Evolutionary conservation across 2,888 invertebrate species (phyloP).

Genomic region (Himalopsyche japonica): DNA sequence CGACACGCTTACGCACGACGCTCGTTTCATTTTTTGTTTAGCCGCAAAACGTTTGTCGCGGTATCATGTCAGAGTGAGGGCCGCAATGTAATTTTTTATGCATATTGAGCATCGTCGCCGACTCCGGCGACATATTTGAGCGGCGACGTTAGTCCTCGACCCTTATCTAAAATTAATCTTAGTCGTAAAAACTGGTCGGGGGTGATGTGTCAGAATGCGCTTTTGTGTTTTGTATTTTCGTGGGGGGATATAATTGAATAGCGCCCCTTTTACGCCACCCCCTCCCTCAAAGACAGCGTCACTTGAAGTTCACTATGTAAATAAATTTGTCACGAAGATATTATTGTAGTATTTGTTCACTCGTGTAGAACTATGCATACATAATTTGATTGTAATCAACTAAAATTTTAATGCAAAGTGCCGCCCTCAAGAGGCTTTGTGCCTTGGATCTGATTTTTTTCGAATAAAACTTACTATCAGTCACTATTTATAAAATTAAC

Average conservation of each 20-base stretch:
- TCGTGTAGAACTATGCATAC: slow-evolving; percentile 10
- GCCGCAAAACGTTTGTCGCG: slow-evolving; percentile 1
- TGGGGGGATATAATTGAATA: slow-evolving; percentile 32
- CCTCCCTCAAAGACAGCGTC: not conserved
- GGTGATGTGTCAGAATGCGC: slow-evolving; percentile 20
- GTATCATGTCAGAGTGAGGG: slow-evolving; percentile 3
- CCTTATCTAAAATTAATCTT: slow-evolving; percentile 41
- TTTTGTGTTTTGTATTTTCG: slow-evolving; percentile 23
- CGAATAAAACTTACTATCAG: too few species aligned
- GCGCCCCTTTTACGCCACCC: not conserved
- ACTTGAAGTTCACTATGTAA: slow-evolving; percentile 23
- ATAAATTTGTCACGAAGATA: slow-evolving; percentile 37
- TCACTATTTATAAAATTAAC: too few species aligned
- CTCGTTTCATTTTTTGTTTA: slow-evolving; percentile 4
- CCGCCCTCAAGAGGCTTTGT: not conserved
- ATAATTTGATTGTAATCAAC: slow-evolving; percentile 20
- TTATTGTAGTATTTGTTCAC: slow-evolving; percentile 4
- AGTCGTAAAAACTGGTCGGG: slow-evolving; percentile 36
- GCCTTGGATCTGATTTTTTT: not conserved
- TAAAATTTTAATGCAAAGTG: not conserved
- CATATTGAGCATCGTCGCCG: slow-evolving; percentile 6
- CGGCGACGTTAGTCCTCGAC: slow-evolving; percentile 18
- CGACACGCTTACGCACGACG: too few species aligned
- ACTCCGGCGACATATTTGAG: slow-evolving; percentile 15
- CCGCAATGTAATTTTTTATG: slow-evolving; percentile 16